Evolutionary conservation across 2,888 invertebrate genomes (phyloP).

Genomic region (Sphecodes monilicornis): DNA sequence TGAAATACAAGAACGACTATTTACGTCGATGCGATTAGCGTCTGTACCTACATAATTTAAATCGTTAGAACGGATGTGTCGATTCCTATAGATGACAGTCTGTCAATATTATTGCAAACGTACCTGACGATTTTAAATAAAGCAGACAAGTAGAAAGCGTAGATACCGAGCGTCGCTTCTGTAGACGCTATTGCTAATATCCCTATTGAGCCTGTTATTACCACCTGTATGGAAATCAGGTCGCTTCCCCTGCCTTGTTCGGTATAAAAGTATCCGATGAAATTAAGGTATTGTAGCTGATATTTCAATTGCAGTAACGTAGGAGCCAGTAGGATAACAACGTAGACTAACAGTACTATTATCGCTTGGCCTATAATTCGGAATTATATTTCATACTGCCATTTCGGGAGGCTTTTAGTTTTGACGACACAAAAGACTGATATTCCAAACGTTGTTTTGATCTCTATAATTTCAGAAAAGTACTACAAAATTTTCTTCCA

Average conservation of each 20-base stretch:
- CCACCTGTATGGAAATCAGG: neutral
- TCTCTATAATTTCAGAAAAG: too few species aligned
- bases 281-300: neutral
- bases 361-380: neutral
- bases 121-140: neutral
- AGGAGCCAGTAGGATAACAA: neutral
- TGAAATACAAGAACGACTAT: too few species aligned
- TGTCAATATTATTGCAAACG: neutral
- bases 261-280: neutral
- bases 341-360: neutral
- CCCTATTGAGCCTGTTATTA: neutral
- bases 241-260: neutral
- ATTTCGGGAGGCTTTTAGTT: too few species aligned
- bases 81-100: too few species aligned
- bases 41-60: too few species aligned
- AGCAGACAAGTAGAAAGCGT: neutral
- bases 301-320: neutral
- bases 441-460: too few species aligned
- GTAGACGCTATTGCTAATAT: neutral
- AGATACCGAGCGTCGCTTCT: neutral
- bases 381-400: neutral
- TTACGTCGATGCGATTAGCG: too few species aligned
- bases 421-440: too few species aligned
- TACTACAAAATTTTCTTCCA: too few species aligned
- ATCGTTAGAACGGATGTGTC: too few species aligned